These are phyloP conservation scores for Parauchenoglanis ngamensis DNA, from an alignment of 2,797 vertebrate genomes.

Conservation along the genomic window DNA sequence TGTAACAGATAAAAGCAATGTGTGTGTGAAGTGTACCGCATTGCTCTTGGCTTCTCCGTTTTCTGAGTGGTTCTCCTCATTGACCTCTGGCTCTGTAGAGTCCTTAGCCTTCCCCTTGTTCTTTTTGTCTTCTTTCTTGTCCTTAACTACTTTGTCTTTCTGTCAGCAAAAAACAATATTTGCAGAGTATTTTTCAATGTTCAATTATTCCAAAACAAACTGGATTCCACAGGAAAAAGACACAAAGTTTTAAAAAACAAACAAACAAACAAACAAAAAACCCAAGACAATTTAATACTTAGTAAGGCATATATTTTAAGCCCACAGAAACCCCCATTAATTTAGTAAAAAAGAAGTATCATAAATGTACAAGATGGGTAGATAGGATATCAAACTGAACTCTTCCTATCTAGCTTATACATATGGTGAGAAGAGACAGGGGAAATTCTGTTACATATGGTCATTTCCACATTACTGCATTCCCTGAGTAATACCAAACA, in stretches of 20 bases:
- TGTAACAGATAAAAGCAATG: neutral
- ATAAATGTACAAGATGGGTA: neutral
- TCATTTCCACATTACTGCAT: neutral
- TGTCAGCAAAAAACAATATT: slow-evolving; percentile 54
- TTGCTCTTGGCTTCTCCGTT: slow-evolving; percentile 91
- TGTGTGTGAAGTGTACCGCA: slow-evolving; percentile 72
- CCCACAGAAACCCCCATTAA: too few species aligned
- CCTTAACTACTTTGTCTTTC: slow-evolving; percentile 90
- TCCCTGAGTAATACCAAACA: neutral
- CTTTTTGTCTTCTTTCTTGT: slow-evolving; percentile 88
- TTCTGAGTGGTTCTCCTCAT: slow-evolving; percentile 92
- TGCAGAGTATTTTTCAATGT: neutral
- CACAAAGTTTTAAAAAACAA: neutral
- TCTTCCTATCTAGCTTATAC: neutral
- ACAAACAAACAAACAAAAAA: neutral
- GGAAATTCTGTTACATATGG: neutral
- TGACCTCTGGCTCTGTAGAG: slow-evolving; percentile 85
- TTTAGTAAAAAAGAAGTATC: neutral
- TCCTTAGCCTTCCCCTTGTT: slow-evolving; percentile 85
- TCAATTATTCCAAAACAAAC: neutral
- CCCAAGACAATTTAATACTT: neutral
- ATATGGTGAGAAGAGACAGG: neutral
- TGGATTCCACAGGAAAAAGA: neutral
- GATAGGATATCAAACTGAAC: neutral
- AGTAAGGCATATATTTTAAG: neutral